Evolutionary conservation across 2,888 invertebrate species (phyloP).

Genomic region (Diogma glabrata): DNA sequence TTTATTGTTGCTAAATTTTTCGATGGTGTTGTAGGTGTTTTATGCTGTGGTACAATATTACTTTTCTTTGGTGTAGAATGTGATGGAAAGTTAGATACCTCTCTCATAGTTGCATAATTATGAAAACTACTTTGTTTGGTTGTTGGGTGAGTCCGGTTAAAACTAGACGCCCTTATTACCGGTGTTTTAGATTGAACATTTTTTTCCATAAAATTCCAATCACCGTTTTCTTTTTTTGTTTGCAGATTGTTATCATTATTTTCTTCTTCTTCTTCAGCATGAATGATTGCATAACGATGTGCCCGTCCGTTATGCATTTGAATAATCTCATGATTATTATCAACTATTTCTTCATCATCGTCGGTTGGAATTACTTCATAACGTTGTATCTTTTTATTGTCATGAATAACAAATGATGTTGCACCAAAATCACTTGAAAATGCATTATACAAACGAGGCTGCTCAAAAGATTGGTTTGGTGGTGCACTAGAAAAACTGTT

Average conservation of each 20-base stretch:
- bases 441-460: slow-evolving; percentile 30
- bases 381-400: slow-evolving; percentile 43
- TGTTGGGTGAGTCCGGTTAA: no score
- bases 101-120: slow-evolving; percentile 21
- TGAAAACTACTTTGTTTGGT: slow-evolving; percentile 1
- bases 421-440: slow-evolving; percentile 37
- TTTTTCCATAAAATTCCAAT: neutral
- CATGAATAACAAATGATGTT: slow-evolving; percentile 38
- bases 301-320: slow-evolving; percentile 37
- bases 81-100: slow-evolving; percentile 19
- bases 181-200: neutral
- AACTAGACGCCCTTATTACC: no score
- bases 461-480: neutral
- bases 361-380: slow-evolving; percentile 55
- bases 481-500: slow-evolving; percentile 1
- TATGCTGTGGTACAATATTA: slow-evolving; percentile 9
- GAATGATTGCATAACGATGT: slow-evolving; percentile 47
- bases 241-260: slow-evolving; percentile 22
- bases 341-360: slow-evolving; percentile 41
- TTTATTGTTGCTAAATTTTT: slow-evolving; percentile 63
- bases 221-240: neutral
- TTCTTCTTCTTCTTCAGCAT: slow-evolving; percentile 38
- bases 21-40: slow-evolving; percentile 36
- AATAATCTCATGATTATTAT: slow-evolving; percentile 36
- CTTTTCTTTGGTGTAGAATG: slow-evolving; percentile 32